phyloP scores from a whole-genome alignment of 2,888 invertebrate genomes.

The Hedya salicella region DNA sequence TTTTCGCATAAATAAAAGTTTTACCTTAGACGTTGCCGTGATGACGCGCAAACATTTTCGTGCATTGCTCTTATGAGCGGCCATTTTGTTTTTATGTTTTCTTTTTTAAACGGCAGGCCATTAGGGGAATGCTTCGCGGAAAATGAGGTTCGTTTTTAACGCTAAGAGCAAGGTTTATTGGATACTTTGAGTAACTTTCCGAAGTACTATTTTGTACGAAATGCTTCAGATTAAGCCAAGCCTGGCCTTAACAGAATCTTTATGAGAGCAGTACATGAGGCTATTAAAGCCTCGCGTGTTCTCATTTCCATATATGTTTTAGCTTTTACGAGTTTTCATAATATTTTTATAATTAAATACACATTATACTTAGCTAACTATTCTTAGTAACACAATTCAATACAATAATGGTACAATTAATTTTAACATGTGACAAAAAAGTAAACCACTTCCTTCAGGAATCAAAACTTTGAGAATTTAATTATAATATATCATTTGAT shows the following conservation, averaged over 20 bases:
- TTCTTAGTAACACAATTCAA: no score
- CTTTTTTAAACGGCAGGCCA: slow-evolving; percentile 46
- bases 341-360: no score
- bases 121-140: slow-evolving; percentile 46
- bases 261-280: slow-evolving; percentile 7
- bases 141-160: slow-evolving; percentile 46
- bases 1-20: slow-evolving; percentile 81
- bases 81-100: slow-evolving; percentile 55
- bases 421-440: no score
- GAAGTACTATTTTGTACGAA: slow-evolving; percentile 32
- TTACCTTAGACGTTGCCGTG: slow-evolving; percentile 60
- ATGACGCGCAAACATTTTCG: slow-evolving; percentile 69
- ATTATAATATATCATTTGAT: no score
- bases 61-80: slow-evolving; percentile 58
- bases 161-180: slow-evolving; percentile 46
- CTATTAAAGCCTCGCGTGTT: slow-evolving; percentile 1
- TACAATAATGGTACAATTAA: no score
- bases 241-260: slow-evolving; percentile 1
- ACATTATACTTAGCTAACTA: no score
- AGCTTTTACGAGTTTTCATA: background rate
- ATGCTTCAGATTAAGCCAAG: slow-evolving; percentile 24
- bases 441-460: no score
- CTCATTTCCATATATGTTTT: background rate
- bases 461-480: no score
- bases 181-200: slow-evolving; percentile 42